Base-by-base conservation (phyloP, 2,888 invertebrate species). In the Clistopyga incitator region DNA sequence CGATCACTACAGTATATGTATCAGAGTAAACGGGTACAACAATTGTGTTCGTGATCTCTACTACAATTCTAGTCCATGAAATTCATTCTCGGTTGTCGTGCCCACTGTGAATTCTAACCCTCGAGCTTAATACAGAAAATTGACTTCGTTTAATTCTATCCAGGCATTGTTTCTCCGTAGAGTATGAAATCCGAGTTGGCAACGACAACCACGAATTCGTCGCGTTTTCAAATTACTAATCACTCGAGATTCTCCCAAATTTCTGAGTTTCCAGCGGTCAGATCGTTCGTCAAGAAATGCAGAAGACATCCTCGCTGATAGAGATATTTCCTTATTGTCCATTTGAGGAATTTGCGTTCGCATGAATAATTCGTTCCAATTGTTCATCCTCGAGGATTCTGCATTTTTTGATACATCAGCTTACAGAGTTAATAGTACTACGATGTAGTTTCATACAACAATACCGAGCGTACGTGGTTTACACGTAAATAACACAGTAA, bases 321-420 rank as follows among this genome's bases (percentile, higher is more conserved):
- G 70, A 72, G 23, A 70, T 42, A 78, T 75, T 64, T 59, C 56
- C 64, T 78, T 81, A 84, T 84, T 84, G 75, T 84, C 84, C 45
- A 50, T 67, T 54, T 6, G 54, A 84, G 61, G 61, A 78, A 84
- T 80, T 47, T 52, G 20, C 47, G 67, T 59, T 77, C 50, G 20
- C 64, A 25, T 70, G 52, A 74, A 68, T 23, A 68, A 65, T 61
- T 20, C 20, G 10, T 70, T 54, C 10, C 68, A 29, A 23, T 64
- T 42, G 15, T 42, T 74, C 13, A 13, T 64, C 38, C 6, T 67
- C 45, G 42, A 56, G 23, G 45, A 61, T 79, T 84, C 81, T 65
- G 78, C 84, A 84, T 84, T 84, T 84, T 84, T 82, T 59, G 78
- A 78, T 81, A 59, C 15, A 74, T 59, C 81, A 81, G 47, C 71